Percentiles rank a stretch among this genome's conserved stretches.
Evolutionary conservation across 2,888 invertebrate genomes (phyloP).

Genomic region (Galeruca laticollis): DNA sequence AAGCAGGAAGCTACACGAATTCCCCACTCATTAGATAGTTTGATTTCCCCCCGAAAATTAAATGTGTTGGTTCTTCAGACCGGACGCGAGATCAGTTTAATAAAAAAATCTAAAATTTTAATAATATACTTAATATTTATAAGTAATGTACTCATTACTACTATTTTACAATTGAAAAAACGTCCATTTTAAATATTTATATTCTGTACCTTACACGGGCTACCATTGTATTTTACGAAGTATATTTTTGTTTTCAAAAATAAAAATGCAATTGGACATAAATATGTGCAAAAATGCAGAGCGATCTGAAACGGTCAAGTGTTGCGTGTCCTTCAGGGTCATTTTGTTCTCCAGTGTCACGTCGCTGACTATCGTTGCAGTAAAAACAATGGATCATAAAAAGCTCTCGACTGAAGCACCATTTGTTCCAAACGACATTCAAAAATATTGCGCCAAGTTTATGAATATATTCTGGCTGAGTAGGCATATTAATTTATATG

Average conservation of each 20-base stretch:
- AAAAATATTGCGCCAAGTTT: conserved; percentile 11
- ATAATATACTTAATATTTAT: too few relatives aligned
- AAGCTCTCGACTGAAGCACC: conserved; percentile 17
- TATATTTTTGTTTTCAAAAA: not conserved
- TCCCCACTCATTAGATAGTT: too few relatives aligned
- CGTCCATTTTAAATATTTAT: too few relatives aligned
- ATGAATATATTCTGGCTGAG: not conserved
- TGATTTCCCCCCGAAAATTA: too few relatives aligned
- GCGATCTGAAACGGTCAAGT: conserved; percentile 28
- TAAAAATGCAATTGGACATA: conserved; percentile 8
- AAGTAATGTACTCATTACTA: too few relatives aligned
- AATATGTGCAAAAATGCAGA: conserved; percentile 10
- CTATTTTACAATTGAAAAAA: too few relatives aligned
- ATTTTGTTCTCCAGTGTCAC: conserved; percentile 28
- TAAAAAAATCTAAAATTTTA: too few relatives aligned
- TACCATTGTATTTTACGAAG: not conserved
- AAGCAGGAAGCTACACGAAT: too few relatives aligned
- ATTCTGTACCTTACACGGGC: not conserved
- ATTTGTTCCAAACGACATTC: conserved; percentile 27
- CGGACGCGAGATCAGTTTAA: too few relatives aligned
- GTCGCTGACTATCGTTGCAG: conserved; percentile 7
- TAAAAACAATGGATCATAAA: conserved; percentile 33
- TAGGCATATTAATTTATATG: not conserved
- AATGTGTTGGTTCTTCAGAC: too few relatives aligned
- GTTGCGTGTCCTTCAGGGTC: conserved; percentile 35